phyloP scores from a whole-genome alignment of 2,888 invertebrate genomes.

The Poecilus cupreus region DNA sequence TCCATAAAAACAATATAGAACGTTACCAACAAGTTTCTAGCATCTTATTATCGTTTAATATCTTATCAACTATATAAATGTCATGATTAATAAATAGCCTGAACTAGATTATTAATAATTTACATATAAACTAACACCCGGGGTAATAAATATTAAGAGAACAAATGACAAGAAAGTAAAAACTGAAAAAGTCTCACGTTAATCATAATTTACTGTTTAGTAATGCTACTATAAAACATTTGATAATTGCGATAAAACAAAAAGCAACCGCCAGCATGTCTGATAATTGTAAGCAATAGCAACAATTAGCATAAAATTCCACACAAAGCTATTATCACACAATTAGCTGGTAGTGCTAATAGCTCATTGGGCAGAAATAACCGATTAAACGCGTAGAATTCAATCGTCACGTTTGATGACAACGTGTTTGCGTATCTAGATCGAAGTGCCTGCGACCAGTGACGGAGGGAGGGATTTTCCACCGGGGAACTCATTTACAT shows the following conservation, averaged over 20 bases:
- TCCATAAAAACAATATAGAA: background rate
- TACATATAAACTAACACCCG: too few relatives aligned
- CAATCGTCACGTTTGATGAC: constrained; percentile 31
- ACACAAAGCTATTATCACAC: background rate
- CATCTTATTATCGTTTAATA: too few relatives aligned
- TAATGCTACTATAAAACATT: too few relatives aligned
- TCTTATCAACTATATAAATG: too few relatives aligned
- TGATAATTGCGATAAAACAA: background rate
- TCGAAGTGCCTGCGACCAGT: background rate
- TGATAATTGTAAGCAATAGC: background rate
- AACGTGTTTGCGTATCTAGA: constrained; percentile 23
- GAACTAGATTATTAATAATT: too few relatives aligned
- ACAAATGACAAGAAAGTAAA: too few relatives aligned
- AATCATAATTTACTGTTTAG: too few relatives aligned
- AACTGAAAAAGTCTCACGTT: too few relatives aligned
- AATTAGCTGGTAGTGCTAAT: background rate
- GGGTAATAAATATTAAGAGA: too few relatives aligned
- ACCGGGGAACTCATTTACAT: too few relatives aligned
- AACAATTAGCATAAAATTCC: background rate
- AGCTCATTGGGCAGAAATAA: background rate
- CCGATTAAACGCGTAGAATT: constrained; percentile 3
- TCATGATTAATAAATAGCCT: too few relatives aligned
- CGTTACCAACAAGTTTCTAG: too few relatives aligned
- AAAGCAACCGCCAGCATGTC: background rate
- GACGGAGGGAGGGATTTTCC: background rate